Evolutionary conservation across 2,888 invertebrate species (phyloP).

Genomic region (Drosophila melanosoma): DNA sequence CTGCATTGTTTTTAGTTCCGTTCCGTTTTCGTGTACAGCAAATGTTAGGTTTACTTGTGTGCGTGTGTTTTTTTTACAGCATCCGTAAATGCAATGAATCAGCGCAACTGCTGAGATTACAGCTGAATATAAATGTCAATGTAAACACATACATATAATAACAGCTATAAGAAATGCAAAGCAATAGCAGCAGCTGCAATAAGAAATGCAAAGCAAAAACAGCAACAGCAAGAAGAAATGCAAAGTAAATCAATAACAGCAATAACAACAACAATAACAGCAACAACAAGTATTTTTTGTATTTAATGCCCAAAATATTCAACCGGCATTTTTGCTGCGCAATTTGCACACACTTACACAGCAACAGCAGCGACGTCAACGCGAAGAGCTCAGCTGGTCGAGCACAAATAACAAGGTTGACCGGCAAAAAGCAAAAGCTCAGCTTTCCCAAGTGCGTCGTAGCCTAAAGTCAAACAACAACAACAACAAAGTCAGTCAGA

Average conservation of each 20-base stretch:
- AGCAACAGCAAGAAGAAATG: not conserved
- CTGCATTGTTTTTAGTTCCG: constrained; percentile 50
- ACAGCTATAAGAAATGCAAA: not conserved
- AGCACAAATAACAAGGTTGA: constrained; percentile 62
- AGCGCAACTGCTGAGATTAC: constrained; percentile 41
- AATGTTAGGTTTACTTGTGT: not conserved
- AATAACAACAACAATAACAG: constrained; percentile 14
- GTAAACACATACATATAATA: not conserved
- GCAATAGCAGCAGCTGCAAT: constrained; percentile 1
- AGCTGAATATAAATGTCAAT: constrained; percentile 4
- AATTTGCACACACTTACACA: constrained; percentile 51
- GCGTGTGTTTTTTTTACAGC: not conserved
- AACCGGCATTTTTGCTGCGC: constrained; percentile 77
- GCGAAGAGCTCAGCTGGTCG: constrained; percentile 68
- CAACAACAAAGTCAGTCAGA: constrained; percentile 19
- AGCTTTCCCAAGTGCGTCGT: constrained; percentile 78
- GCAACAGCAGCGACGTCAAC: constrained; percentile 10
- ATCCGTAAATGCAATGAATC: constrained; percentile 39
- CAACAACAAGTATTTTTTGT: constrained; percentile 17
- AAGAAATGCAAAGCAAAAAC: constrained; percentile 1
- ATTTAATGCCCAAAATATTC: constrained; percentile 44
- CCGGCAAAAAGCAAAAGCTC: constrained; percentile 60
- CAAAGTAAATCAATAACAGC: not conserved
- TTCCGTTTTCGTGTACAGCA: constrained; percentile 36
- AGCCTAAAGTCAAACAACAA: constrained; percentile 29